Evolutionary conservation across 2,797 vertebrate genomes (phyloP).

Genomic region (Hippocampus kuda): DNA sequence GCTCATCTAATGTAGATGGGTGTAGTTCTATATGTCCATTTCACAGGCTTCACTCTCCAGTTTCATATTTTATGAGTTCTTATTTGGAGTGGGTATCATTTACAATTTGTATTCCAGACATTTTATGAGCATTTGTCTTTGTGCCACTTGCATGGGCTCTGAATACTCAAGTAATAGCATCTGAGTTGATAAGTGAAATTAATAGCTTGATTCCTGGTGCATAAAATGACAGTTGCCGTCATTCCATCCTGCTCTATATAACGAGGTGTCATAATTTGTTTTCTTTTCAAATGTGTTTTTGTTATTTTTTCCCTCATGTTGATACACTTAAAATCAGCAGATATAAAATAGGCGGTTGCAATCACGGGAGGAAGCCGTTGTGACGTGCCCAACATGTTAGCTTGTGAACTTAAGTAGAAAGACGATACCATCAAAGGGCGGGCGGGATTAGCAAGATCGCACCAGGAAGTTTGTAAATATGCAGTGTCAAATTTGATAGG

Average conservation of each 20-base stretch:
- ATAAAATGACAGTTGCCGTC: constrained; percentile 38
- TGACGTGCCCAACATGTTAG: constrained; percentile 53
- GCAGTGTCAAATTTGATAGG: constrained; percentile 46
- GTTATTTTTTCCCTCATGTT: constrained; percentile 35
- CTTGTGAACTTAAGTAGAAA: constrained; percentile 54
- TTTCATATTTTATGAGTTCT: constrained; percentile 2
- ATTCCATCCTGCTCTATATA: constrained; percentile 42
- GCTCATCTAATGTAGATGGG: background rate
- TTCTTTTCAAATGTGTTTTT: constrained; percentile 49
- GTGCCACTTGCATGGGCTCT: constrained; percentile 23
- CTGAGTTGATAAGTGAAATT: constrained; percentile 42
- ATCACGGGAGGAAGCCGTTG: constrained; percentile 38
- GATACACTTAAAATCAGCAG: constrained; percentile 37
- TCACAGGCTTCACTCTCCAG: background rate
- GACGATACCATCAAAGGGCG: constrained; percentile 55
- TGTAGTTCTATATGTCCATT: background rate
- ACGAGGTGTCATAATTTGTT: constrained; percentile 39
- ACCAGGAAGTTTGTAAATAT: constrained; percentile 63
- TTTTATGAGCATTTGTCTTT: constrained; percentile 35
- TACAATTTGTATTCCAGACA: constrained; percentile 50
- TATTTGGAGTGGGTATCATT: constrained; percentile 32
- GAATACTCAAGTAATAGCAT: constrained; percentile 40
- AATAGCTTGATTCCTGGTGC: constrained; percentile 38
- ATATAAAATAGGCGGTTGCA: constrained; percentile 37
- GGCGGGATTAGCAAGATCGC: constrained; percentile 49